Percentiles rank a stretch among this genome's conserved stretches.
These are phyloP conservation scores for Pteropus alecto DNA, from an alignment of 2,113 vertebrate genomes.

Conservation along the genomic window DNA sequence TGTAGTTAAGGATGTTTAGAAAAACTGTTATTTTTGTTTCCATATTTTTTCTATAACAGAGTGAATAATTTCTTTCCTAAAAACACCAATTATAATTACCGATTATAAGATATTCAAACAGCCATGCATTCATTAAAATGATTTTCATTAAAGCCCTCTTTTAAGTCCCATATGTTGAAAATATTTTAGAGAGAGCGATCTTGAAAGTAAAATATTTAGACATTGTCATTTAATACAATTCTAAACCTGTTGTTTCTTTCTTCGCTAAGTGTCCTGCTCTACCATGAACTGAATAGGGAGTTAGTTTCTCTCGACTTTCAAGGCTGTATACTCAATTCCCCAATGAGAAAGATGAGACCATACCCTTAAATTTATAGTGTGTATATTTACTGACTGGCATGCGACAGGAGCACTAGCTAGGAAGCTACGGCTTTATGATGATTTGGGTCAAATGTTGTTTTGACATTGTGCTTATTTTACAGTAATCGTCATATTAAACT, in stretches of 20 bases:
- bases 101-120: neutral
- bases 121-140: neutral
- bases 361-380: neutral
- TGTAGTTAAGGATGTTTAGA: neutral
- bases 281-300: neutral
- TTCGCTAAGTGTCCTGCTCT: neutral
- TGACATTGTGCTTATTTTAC: constrained; percentile 71
- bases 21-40: neutral
- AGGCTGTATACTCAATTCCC: neutral
- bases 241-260: neutral
- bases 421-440: neutral
- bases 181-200: neutral
- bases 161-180: neutral
- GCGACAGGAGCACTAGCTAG: neutral
- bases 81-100: neutral
- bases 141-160: neutral
- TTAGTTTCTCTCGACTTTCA: constrained; percentile 31
- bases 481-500: constrained; percentile 66
- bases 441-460: constrained; percentile 65
- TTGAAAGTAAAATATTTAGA: neutral
- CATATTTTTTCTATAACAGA: neutral
- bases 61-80: neutral
- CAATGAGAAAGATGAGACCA: constrained; percentile 48
- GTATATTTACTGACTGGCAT: neutral
- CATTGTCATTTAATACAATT: neutral